Conservation (phyloP, 2,113 vertebrate genomes). For the Pteronura brasiliensis region DNA sequence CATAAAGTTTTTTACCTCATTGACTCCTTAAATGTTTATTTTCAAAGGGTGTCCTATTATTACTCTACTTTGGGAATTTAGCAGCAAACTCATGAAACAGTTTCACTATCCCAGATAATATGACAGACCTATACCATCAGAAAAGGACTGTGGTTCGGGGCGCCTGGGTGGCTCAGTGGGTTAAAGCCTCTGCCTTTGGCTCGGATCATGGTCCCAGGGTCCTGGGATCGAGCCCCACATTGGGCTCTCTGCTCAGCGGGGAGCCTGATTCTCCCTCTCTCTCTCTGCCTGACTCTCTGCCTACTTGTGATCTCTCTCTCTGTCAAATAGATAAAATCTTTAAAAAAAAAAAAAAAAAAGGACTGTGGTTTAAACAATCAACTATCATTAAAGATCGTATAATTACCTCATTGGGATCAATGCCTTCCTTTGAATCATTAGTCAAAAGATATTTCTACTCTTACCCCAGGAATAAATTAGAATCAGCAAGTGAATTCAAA, state of each 20-base stretch:
- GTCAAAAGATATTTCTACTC: background rate
- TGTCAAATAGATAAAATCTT: no score
- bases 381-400: background rate
- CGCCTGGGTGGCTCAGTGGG: no score
- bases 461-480: background rate
- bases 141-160: background rate
- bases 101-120: background rate
- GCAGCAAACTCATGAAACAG: background rate
- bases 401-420: background rate
- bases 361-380: background rate
- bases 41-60: background rate
- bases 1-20: background rate
- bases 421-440: background rate
- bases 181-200: no score
- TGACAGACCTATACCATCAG: background rate
- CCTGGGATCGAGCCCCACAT: no score
- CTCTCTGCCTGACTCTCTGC: no score
- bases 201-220: no score
- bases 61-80: background rate
- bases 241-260: no score
- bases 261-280: no score
- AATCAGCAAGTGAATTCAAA: constrained; percentile 7
- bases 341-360: background rate
- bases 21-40: background rate
- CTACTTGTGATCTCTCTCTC: no score